Percentiles rank a stretch among this genome's conserved stretches.
Evolutionary conservation across 2,113 vertebrate species (phyloP).

Genomic region (Plecotus auritus): DNA sequence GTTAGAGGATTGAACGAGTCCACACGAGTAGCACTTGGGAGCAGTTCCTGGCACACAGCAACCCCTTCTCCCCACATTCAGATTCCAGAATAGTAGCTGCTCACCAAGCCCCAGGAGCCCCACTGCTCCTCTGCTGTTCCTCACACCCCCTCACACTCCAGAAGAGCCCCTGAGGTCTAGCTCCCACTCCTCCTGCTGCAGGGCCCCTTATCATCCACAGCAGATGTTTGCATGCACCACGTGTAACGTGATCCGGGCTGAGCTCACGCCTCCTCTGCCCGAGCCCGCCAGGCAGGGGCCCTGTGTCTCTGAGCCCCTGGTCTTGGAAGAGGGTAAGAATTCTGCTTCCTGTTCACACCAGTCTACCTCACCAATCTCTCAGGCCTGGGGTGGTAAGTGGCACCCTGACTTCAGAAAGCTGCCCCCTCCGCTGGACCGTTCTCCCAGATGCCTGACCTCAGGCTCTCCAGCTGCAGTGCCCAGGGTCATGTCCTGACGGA

Average conservation of each 20-base stretch:
- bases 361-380: not conserved
- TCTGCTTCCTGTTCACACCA: not conserved
- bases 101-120: not conserved
- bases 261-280: not conserved
- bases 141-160: not conserved
- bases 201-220: not conserved
- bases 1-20: not conserved
- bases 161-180: not conserved
- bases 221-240: not conserved
- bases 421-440: not conserved
- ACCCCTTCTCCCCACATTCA: not conserved
- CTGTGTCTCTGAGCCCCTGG: not conserved
- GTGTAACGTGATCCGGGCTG: rapidly evolving
- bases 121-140: not conserved
- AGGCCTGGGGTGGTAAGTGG: not conserved
- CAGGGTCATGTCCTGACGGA: not conserved
- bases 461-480: not conserved
- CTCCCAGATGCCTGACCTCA: not conserved
- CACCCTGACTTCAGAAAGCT: not conserved
- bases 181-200: not conserved
- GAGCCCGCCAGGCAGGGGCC: not conserved
- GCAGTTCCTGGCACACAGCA: not conserved
- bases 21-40: not conserved
- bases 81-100: not conserved
- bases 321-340: not conserved